These are phyloP conservation scores for Luehdorfia chinensis DNA, from an alignment of 1,140 invertebrate genomes.

Conservation along the genomic window DNA sequence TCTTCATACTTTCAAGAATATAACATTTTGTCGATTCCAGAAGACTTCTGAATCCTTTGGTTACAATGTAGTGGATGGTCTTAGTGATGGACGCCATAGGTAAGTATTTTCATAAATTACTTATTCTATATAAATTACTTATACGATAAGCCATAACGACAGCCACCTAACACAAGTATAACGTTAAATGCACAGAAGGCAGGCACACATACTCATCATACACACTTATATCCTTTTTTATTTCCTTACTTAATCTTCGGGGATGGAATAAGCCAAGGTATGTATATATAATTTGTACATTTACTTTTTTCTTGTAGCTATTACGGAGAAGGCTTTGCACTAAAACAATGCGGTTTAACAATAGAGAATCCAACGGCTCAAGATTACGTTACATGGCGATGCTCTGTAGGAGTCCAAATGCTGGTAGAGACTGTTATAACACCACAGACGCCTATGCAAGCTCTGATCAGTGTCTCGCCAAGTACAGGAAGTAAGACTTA, in stretches of 20 bases:
- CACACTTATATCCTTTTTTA: neutral
- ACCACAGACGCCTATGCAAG: constrained; percentile 49
- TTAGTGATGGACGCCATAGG: constrained; percentile 66
- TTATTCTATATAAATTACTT: neutral
- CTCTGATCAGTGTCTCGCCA: constrained; percentile 45
- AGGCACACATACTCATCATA: no score
- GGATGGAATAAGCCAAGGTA: no score
- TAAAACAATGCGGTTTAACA: constrained; percentile 64
- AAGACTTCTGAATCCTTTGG: constrained; percentile 47
- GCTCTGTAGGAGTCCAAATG: constrained; percentile 54
- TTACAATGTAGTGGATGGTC: constrained; percentile 63
- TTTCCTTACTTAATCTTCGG: no score
- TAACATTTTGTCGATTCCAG: constrained; percentile 72
- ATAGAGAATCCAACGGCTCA: constrained; percentile 44
- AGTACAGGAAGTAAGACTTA: constrained; percentile 19
- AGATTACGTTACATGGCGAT: constrained; percentile 64
- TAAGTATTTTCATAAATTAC: constrained; percentile 20
- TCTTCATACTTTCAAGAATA: constrained; percentile 49
- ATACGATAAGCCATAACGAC: no score
- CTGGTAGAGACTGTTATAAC: constrained; percentile 27
- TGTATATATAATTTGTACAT: no score
- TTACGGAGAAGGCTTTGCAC: constrained; percentile 58
- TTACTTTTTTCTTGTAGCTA: constrained; percentile 48
- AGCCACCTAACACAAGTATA: neutral
- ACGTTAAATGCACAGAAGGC: no score